Conservation (phyloP, 53 echinoderm and acorn worm species). For the Echinometra lucunter region DNA sequence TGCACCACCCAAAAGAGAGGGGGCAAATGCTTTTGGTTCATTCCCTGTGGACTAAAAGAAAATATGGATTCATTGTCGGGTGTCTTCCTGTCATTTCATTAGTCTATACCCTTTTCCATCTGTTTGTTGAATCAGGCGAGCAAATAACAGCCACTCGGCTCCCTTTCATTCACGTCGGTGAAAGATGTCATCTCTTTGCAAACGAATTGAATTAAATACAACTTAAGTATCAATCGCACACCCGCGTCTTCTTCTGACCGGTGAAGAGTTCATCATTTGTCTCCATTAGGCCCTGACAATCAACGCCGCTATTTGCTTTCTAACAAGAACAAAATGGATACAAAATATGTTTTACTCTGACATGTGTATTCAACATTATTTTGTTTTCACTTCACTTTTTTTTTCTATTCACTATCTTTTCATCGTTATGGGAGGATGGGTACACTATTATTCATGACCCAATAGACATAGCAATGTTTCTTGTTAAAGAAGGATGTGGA, state of each 20-base stretch:
- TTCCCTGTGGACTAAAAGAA: neutral
- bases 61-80: neutral
- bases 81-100: slow-evolving; percentile 2
- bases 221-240: slow-evolving; percentile 10
- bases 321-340: neutral
- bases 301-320: neutral
- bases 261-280: neutral
- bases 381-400: neutral
- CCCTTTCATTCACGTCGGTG: slow-evolving; percentile 5
- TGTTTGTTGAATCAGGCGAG: neutral
- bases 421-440: neutral
- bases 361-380: neutral
- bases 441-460: neutral
- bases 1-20: no score
- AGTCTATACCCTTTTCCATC: neutral
- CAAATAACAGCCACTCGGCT: neutral
- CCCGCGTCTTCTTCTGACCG: neutral
- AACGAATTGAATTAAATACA: neutral
- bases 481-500: neutral
- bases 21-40: neutral
- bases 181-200: neutral
- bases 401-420: neutral
- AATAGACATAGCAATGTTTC: neutral
- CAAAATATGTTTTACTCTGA: neutral
- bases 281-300: neutral